These are phyloP conservation scores for Augochlorella aurata DNA, from an alignment of 2,888 invertebrate genomes.

Conservation along the genomic window DNA sequence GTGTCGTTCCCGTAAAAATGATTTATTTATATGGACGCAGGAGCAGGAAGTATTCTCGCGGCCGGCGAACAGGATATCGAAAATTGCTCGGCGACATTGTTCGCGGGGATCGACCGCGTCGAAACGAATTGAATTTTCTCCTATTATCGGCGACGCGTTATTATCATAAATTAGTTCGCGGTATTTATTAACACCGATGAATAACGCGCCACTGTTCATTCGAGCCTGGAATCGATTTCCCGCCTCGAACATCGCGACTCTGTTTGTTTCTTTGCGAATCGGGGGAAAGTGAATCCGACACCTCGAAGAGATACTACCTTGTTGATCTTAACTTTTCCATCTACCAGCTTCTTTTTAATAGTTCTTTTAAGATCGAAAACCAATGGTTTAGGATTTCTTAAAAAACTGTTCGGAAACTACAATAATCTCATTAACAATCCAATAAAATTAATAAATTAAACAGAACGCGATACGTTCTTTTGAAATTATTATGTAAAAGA, in stretches of 20 bases:
- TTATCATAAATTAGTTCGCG: conserved; percentile 42
- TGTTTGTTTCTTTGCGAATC: neutral
- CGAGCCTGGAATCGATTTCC: neutral
- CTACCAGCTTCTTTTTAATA: too few relatives aligned
- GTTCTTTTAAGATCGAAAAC: too few relatives aligned
- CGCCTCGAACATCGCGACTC: neutral
- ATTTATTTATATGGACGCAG: conserved; percentile 24
- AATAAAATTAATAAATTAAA: too few relatives aligned
- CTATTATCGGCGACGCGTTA: conserved; percentile 46
- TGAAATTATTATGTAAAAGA: too few relatives aligned
- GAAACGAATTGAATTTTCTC: conserved; percentile 50
- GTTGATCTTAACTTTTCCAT: too few relatives aligned
- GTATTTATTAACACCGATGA: conserved; percentile 42
- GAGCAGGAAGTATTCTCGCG: conserved; percentile 19
- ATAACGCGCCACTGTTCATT: conserved; percentile 16
- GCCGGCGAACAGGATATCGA: conserved; percentile 31
- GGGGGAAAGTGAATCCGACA: too few relatives aligned
- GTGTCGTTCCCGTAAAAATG: conserved; percentile 2
- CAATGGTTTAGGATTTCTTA: too few relatives aligned
- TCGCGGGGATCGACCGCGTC: conserved; percentile 6
- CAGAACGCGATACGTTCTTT: too few relatives aligned
- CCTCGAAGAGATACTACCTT: too few relatives aligned
- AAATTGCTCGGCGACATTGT: conserved; percentile 29
- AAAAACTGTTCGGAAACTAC: too few relatives aligned
- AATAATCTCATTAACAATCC: too few relatives aligned